These are phyloP conservation scores for Microtus richardsoni DNA, from an alignment of 2,113 vertebrate genomes.

Conservation along the genomic window DNA sequence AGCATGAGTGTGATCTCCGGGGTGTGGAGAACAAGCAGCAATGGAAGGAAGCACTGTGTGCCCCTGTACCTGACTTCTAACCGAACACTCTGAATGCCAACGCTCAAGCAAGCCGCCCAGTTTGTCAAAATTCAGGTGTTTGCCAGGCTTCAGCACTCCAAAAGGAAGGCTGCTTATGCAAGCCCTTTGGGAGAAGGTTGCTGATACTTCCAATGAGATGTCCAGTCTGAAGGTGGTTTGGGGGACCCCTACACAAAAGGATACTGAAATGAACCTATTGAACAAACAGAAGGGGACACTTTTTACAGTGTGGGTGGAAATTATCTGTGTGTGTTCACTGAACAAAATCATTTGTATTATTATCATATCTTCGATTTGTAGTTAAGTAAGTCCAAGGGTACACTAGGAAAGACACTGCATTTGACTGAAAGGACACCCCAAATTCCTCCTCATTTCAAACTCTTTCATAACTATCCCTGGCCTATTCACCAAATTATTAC, in stretches of 20 bases:
- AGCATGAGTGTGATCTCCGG: neutral
- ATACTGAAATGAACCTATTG: neutral
- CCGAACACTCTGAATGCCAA: neutral
- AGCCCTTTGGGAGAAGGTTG: neutral
- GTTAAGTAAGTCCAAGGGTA: neutral
- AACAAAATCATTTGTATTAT: neutral
- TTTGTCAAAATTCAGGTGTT: no score
- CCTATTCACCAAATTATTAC: neutral
- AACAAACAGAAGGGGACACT: neutral
- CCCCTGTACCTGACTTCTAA: neutral
- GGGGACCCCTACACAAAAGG: neutral
- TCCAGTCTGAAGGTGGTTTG: neutral
- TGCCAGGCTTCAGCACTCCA: neutral
- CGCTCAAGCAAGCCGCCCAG: neutral
- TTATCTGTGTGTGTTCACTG: neutral
- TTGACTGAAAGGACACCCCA: neutral
- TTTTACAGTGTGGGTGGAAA: neutral
- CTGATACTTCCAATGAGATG: neutral
- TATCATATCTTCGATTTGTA: neutral
- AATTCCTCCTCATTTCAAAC: constrained; percentile 9
- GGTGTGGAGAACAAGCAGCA: neutral
- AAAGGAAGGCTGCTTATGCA: neutral
- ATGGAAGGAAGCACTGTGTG: no score
- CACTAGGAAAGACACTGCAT: neutral
- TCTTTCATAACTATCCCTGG: constrained; percentile 3